Conservation (phyloP, 2,113 vertebrate species). For the Chloebia gouldiae region DNA sequence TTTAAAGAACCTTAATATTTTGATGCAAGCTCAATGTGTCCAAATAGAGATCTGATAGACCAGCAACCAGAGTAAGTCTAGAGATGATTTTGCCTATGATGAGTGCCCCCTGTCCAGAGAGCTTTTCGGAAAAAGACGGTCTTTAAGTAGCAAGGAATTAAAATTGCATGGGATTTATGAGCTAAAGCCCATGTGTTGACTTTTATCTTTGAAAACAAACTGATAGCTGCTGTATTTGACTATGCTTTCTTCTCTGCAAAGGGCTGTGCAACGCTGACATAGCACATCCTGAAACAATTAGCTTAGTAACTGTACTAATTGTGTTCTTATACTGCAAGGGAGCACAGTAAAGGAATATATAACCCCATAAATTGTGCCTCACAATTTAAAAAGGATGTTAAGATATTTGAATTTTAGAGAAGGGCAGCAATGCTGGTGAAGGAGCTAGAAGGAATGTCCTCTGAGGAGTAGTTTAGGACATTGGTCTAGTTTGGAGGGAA, state of each 20-base stretch:
- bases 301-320: not conserved
- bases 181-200: not conserved
- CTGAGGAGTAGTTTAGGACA: fast-evolving
- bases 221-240: not conserved
- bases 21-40: not conserved
- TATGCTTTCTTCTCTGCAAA: not conserved
- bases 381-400: not conserved
- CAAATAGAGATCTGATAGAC: not conserved
- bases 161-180: not conserved
- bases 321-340: not conserved
- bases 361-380: not conserved
- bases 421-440: not conserved
- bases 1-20: not conserved
- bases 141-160: not conserved
- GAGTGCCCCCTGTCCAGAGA: not conserved
- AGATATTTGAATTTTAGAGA: not conserved
- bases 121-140: not conserved
- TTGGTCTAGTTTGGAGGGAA: not conserved
- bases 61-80: not conserved
- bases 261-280: not conserved
- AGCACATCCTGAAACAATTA: not conserved
- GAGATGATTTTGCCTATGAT: not conserved
- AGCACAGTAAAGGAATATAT: not conserved
- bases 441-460: not conserved
- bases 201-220: not conserved